Conservation (phyloP, 2,888 invertebrate genomes). For the Tanytarsus gracilentus region DNA sequence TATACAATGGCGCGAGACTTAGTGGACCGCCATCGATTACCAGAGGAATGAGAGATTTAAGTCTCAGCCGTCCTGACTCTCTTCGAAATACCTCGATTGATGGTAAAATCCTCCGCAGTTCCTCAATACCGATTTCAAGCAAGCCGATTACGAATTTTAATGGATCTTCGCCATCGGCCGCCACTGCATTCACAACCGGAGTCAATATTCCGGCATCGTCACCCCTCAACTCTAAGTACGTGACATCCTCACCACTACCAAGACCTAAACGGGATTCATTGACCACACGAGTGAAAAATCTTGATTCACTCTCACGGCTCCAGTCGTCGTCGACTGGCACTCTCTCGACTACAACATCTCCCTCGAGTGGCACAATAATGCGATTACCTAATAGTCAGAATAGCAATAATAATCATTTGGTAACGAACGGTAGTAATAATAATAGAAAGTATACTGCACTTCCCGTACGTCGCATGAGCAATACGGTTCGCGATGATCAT, state of each 20-base stretch:
- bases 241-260: conserved; percentile 40
- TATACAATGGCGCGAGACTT: conserved; percentile 31
- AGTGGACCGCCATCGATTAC: conserved; percentile 22
- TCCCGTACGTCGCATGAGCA: conserved; percentile 37
- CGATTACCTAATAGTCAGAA: background rate
- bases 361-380: conserved; percentile 21
- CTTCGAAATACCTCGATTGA: conserved; percentile 42
- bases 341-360: conserved; percentile 29
- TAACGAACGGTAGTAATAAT: conserved; percentile 30
- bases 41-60: conserved; percentile 20
- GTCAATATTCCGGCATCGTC: conserved; percentile 29
- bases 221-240: conserved; percentile 36
- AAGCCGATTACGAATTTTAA: conserved; percentile 4
- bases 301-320: conserved; percentile 46
- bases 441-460: conserved; percentile 30
- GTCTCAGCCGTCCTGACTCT: conserved; percentile 47
- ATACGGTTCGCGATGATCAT: conserved; percentile 37
- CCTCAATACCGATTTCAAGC: conserved; percentile 40
- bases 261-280: conserved; percentile 46
- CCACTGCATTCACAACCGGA: conserved; percentile 33
- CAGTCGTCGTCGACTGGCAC: conserved; percentile 33
- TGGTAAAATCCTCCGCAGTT: conserved; percentile 31
- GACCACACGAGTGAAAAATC: conserved; percentile 46
- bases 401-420: conserved; percentile 12
- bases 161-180: background rate